A percentile compares a stretch with the other conserved stretches of the same genome.
These are phyloP conservation scores for Rhegmatorhina hoffmannsi DNA, from an alignment of 2,113 vertebrate genomes.

Conservation along the genomic window DNA sequence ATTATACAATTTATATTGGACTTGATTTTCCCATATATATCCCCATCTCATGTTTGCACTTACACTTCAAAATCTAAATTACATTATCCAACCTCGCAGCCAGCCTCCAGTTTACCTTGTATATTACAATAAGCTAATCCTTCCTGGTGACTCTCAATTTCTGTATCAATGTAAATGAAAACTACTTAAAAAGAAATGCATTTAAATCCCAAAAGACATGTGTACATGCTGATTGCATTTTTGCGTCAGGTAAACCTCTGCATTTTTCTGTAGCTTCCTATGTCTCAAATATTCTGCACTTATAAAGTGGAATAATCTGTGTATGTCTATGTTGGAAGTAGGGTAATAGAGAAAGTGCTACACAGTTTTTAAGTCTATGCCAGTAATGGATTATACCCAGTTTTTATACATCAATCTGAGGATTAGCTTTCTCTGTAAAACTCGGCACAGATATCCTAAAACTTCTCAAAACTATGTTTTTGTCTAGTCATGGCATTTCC, in stretches of 20 bases:
- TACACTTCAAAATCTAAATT: neutral
- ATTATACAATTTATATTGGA: neutral
- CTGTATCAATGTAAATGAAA: neutral
- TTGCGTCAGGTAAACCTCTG: neutral
- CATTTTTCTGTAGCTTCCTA: slow-evolving; percentile 4
- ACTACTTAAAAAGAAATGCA: neutral
- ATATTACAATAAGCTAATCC: neutral
- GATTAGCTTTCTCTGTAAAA: slow-evolving; percentile 44
- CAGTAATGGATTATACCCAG: slow-evolving; percentile 12
- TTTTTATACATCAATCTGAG: slow-evolving; percentile 31
- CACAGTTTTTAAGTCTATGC: neutral
- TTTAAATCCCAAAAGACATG: neutral
- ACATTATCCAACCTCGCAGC: neutral
- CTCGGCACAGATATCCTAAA: slow-evolving; percentile 26
- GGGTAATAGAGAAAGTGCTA: neutral
- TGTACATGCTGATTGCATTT: neutral
- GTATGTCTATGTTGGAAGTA: neutral
- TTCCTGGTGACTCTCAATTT: neutral
- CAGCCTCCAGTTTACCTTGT: neutral
- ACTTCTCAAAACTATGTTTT: slow-evolving; percentile 20
- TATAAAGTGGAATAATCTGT: neutral
- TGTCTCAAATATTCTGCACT: neutral
- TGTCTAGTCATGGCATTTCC: slow-evolving; percentile 11
- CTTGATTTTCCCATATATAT: neutral
- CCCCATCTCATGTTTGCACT: neutral